Evolutionary conservation across 2,113 vertebrate genomes (phyloP).

Genomic region (Protobothrops flavoviridis): DNA sequence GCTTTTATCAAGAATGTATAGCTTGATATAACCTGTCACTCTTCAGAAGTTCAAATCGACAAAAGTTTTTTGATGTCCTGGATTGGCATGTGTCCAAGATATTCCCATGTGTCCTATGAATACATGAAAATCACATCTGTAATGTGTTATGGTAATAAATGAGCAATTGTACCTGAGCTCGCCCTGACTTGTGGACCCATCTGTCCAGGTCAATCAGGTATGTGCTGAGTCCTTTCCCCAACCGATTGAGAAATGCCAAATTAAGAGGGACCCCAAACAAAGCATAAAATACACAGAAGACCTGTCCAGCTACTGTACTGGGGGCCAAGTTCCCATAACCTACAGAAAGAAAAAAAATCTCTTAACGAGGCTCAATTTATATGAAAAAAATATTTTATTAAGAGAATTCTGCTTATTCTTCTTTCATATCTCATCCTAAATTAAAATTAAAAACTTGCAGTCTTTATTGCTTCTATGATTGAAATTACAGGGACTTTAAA

Average conservation of each 20-base stretch:
- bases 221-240: slow-evolving; percentile 79
- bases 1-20: not conserved
- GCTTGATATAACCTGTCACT: not conserved
- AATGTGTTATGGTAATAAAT: slow-evolving; percentile 13
- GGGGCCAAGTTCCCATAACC: slow-evolving; percentile 90
- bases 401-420: not conserved
- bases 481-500: not conserved
- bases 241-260: slow-evolving; percentile 85
- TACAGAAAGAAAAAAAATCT: slow-evolving; percentile 45
- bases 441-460: not conserved
- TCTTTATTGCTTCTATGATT: not conserved
- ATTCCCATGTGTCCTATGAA: not conserved
- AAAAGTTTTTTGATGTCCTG: not conserved
- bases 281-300: slow-evolving; percentile 92
- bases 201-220: slow-evolving; percentile 75
- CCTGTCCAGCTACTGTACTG: slow-evolving; percentile 84
- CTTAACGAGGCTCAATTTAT: not conserved
- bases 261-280: slow-evolving; percentile 89
- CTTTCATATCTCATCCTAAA: not conserved
- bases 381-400: not conserved
- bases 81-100: not conserved
- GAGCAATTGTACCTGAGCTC: slow-evolving; percentile 73
- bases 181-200: slow-evolving; percentile 75
- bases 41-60: not conserved
- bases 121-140: not conserved